phyloP scores from a whole-genome alignment of 1,140 invertebrate genomes.

The Phthorimaea operculella region DNA sequence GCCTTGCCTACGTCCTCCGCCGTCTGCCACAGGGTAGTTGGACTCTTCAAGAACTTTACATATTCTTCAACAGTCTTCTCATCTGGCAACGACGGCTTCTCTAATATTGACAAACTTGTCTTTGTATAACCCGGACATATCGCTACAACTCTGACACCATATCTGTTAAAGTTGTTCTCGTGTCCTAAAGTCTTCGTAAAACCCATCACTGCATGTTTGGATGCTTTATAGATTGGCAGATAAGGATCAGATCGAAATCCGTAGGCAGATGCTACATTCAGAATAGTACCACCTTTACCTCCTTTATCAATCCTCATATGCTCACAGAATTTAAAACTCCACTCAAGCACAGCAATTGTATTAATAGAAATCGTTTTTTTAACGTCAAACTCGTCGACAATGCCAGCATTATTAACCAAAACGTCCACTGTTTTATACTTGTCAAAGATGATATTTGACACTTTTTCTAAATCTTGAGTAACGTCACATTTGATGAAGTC shows the following conservation, averaged over 20 bases:
- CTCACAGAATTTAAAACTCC: constrained; percentile 19
- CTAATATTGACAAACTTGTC: constrained; percentile 11
- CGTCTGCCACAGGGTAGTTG: constrained; percentile 7
- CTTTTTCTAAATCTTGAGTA: constrained; percentile 45
- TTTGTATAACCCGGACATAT: constrained; percentile 63
- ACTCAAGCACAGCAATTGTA: constrained; percentile 20
- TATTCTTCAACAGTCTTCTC: not conserved
- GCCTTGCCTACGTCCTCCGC: constrained; percentile 13
- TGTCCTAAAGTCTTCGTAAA: constrained; percentile 60
- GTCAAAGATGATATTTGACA: constrained; percentile 38
- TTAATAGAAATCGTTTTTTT: constrained; percentile 30
- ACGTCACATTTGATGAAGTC: constrained; percentile 54
- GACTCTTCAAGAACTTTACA: not conserved
- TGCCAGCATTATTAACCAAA: constrained; percentile 69
- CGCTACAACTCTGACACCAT: constrained; percentile 56
- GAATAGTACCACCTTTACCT: constrained; percentile 71
- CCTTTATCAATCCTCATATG: constrained; percentile 69
- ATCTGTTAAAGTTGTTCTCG: constrained; percentile 59
- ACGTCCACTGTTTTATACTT: constrained; percentile 66
- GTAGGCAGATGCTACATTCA: constrained; percentile 70
- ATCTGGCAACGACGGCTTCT: not conserved
- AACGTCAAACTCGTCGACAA: constrained; percentile 62
- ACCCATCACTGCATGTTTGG: constrained; percentile 70
- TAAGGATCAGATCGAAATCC: constrained; percentile 68
- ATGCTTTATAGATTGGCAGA: constrained; percentile 72